Evolutionary conservation across 1,140 invertebrate species (phyloP).

Genomic region (Gryon sp.): DNA sequence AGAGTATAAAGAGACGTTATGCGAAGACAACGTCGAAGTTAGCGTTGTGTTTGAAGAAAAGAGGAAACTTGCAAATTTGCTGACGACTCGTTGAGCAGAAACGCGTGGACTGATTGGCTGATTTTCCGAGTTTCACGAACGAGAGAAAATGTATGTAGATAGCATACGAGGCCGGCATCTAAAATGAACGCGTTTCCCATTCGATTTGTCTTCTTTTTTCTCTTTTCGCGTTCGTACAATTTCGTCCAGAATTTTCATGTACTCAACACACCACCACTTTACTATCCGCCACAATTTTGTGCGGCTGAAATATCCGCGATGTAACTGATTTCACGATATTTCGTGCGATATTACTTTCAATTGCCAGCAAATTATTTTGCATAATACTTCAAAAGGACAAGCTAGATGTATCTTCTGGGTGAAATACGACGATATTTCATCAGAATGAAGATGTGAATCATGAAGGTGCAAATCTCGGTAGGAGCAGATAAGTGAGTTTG

Average conservation of each 20-base stretch:
- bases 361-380: constrained; percentile 53
- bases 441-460: constrained; percentile 39
- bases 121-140: constrained; percentile 66
- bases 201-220: constrained; percentile 59
- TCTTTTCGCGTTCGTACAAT: constrained; percentile 47
- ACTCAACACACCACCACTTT: constrained; percentile 51
- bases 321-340: constrained; percentile 60
- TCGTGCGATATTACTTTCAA: constrained; percentile 58
- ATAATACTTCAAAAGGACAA: constrained; percentile 45
- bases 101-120: constrained; percentile 65
- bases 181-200: constrained; percentile 62
- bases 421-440: constrained; percentile 46
- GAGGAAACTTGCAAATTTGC: constrained; percentile 58
- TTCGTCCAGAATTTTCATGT: constrained; percentile 52
- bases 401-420: constrained; percentile 26
- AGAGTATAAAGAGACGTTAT: constrained; percentile 9
- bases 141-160: constrained; percentile 67
- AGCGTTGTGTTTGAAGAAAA: constrained; percentile 55
- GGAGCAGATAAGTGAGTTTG: constrained; percentile 16
- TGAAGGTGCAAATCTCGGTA: constrained; percentile 30
- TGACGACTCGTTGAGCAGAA: constrained; percentile 57
- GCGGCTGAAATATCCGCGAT: constrained; percentile 41
- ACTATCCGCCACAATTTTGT: constrained; percentile 29
- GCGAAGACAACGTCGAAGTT: constrained; percentile 54
- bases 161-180: constrained; percentile 63